Evolutionary conservation across 2,797 vertebrate species (phyloP).

Genomic region (Smutsia temminckii): DNA sequence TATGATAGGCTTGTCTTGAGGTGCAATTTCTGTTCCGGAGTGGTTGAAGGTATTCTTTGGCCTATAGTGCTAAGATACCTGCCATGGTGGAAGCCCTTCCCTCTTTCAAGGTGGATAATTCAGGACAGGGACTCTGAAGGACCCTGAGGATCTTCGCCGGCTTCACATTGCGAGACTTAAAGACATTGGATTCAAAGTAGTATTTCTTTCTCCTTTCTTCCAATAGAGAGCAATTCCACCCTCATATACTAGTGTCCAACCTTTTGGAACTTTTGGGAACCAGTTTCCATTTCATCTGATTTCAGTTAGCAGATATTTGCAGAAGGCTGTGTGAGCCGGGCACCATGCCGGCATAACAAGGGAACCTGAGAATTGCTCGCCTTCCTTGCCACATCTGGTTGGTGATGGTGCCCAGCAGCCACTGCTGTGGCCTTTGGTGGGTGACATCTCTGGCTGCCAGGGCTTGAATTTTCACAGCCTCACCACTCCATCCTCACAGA

Average conservation of each 20-base stretch:
- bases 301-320: not conserved
- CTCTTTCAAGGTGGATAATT: not conserved
- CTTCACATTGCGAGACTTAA: not conserved
- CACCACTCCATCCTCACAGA: not conserved
- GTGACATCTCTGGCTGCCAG: not conserved
- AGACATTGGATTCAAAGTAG: not conserved
- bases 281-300: not conserved
- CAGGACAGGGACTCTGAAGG: not conserved
- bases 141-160: not conserved
- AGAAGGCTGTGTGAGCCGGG: not conserved
- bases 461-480: not conserved
- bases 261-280: not conserved
- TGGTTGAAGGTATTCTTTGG: not conserved
- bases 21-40: not conserved
- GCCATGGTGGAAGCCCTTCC: not conserved
- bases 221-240: not conserved
- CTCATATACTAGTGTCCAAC: not conserved
- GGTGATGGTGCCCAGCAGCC: not conserved
- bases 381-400: not conserved
- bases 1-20: not conserved
- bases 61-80: not conserved
- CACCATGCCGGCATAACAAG: not conserved
- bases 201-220: not conserved
- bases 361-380: not conserved
- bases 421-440: not conserved